Evolutionary conservation across 2,113 vertebrate genomes (phyloP).

Genomic region (Chaenogobius annularis): DNA sequence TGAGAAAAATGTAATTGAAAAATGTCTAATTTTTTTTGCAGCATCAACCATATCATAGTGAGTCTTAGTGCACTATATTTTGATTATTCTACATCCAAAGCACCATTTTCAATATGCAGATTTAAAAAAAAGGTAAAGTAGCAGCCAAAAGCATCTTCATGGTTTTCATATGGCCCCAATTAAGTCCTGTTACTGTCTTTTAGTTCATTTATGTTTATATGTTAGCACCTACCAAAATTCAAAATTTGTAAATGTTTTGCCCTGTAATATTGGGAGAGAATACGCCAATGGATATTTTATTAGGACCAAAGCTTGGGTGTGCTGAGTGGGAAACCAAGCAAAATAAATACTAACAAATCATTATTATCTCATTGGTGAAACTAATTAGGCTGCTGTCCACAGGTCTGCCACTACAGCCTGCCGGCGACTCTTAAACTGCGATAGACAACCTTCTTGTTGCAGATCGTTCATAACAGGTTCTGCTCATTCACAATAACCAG

Average conservation of each 20-base stretch:
- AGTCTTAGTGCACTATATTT: too few species aligned
- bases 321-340: conserved; percentile 10
- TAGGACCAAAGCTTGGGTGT: conserved; percentile 1
- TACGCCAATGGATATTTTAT: conserved; percentile 14
- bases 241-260: not conserved
- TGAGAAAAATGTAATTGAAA: too few species aligned
- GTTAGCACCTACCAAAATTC: not conserved
- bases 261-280: not conserved
- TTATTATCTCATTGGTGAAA: conserved; percentile 12
- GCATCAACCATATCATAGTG: too few species aligned
- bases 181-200: not conserved
- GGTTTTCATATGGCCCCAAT: not conserved
- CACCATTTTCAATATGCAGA: not conserved
- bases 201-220: not conserved
- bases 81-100: not conserved
- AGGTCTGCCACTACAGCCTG: not conserved
- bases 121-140: not conserved
- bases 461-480: conserved; percentile 11
- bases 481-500: conserved; percentile 12
- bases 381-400: conserved; percentile 4
- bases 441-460: not conserved
- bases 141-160: not conserved
- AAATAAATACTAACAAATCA: conserved; percentile 11
- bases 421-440: conserved; percentile 1
- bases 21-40: too few species aligned